Base-by-base conservation (phyloP, 2,797 vertebrate genomes). In the Sylvia borin region DNA sequence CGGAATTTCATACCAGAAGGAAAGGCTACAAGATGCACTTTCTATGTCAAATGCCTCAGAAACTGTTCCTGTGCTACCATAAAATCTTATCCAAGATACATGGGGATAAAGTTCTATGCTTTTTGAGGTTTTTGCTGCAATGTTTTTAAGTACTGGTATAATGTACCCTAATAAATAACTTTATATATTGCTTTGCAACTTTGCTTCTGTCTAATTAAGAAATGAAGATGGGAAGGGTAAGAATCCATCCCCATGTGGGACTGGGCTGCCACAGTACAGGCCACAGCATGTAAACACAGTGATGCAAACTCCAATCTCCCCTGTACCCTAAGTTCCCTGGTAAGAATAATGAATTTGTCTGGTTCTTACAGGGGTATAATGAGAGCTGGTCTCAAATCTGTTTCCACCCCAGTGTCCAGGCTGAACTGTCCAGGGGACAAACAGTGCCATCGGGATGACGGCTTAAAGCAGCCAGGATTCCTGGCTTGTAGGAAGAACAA, bases 391-490 rank as follows among this genome's bases (percentile, higher is more conserved):
- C 45, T 24, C 2, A 7, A 24, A 36, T 22, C 54, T 74, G 27
- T 47, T 83, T 87, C 60, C 58, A 21, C 21, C 20, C 24, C 10
- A 24, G 9, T 15, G 40, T n/a, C 43, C 21, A 42, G 40, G 24
- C n/a, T 57, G 71, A 91, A 32, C 24, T 57, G 2, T 21, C 22
- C 43, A 7, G 24, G 31, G 21, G 38, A 65, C 53, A 78, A 70
- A 71, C 7, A 32, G 25, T 26, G 38, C 42, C 32, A 38, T 7
- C 0, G 4, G 21, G 40, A 78, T 0, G 5, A 51, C 64, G 53
- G 68, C 42, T 83, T 9, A 60, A 68, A 36, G 26, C 40, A 66
- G 34, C 5, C 1, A 0, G 55, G 16, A 43, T 47, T 75, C 31
- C 67, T 66, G 67, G 43, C 62, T 78, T 10, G 0, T 36, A 42